Evolutionary conservation across 2,113 vertebrate genomes (phyloP).

Genomic region (Glareola pratincola): DNA sequence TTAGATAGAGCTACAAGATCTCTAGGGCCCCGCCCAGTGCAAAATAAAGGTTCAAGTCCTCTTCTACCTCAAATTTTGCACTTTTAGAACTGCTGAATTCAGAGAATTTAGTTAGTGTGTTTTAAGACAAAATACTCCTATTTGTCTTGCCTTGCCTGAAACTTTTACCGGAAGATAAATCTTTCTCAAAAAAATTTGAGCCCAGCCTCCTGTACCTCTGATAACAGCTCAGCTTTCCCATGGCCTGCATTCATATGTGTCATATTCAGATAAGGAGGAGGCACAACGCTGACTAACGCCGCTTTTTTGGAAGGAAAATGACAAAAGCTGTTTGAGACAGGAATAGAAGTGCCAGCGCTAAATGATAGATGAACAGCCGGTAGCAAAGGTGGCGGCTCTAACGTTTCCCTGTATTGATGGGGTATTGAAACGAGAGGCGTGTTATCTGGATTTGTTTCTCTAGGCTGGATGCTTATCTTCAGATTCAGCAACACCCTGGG

Average conservation of each 20-base stretch:
- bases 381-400: constrained; percentile 31
- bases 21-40: neutral
- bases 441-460: neutral
- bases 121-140: neutral
- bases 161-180: neutral
- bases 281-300: constrained; percentile 19
- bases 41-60: neutral
- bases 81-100: neutral
- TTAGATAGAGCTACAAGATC: neutral
- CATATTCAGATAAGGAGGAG: neutral
- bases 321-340: constrained; percentile 42
- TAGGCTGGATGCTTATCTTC: neutral
- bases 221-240: neutral
- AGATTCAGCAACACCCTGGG: neutral
- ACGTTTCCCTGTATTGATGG: neutral
- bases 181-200: neutral
- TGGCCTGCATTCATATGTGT: neutral
- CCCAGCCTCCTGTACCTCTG: neutral
- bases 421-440: neutral
- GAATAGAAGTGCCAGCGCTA: constrained; percentile 28
- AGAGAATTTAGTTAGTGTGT: neutral
- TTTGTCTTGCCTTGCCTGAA: neutral
- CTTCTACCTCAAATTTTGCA: neutral
- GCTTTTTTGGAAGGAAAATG: constrained; percentile 40
- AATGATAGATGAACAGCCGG: constrained; percentile 5